Base-by-base conservation (phyloP, 2,113 vertebrate genomes). In the Pandion haliaetus region DNA sequence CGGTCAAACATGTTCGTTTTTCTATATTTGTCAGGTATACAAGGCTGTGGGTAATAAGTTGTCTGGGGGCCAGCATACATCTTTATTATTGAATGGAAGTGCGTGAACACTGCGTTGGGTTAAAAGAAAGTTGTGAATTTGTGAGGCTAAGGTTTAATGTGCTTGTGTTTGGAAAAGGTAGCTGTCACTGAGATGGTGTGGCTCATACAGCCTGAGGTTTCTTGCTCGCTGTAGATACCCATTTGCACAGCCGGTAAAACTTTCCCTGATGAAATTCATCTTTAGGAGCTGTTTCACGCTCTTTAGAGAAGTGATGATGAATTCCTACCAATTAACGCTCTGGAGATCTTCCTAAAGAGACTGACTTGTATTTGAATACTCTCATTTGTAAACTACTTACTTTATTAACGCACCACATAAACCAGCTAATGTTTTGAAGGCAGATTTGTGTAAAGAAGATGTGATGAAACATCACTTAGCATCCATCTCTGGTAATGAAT, bases 1-100 rank as follows among this genome's bases (percentile, higher is more conserved):
- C 21, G 82, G 98, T 97, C 98, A 98, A 70, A 89, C 47, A n/a
- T 12, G 34, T 70, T 95, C 18, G 17, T 36, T 14, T 16, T 2
- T 15, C 89, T 93, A 0, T 89, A 32, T 92, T 82, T 96, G 97
- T 97, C 97, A 98, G 98, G 97, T 98, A 95, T 29, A 44, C 49
- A 31, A 86, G 95, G 50, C 93, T 42, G 34, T 6, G 78, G 95
- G 96, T 72, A 79, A 54, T 76, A 57, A 17, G 7, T 90, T 49
- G 25, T 94, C 88, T 96, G 91, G 69, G 66, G 29, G 31, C 70
- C 54, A 32, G 7, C 12, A 72, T 31, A 90, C 76, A 50, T 95
- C 89, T 96, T 95, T 74, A 97, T 72, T 62, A 67, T 9, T 42
- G 88, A 69, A 34, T 44, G 66, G 70, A n/a, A 31, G 55, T 9